A percentile compares a stretch with the other conserved stretches of the same genome.
phyloP scores from a whole-genome alignment of 2,888 invertebrate genomes.

The Diploptera punctata region DNA sequence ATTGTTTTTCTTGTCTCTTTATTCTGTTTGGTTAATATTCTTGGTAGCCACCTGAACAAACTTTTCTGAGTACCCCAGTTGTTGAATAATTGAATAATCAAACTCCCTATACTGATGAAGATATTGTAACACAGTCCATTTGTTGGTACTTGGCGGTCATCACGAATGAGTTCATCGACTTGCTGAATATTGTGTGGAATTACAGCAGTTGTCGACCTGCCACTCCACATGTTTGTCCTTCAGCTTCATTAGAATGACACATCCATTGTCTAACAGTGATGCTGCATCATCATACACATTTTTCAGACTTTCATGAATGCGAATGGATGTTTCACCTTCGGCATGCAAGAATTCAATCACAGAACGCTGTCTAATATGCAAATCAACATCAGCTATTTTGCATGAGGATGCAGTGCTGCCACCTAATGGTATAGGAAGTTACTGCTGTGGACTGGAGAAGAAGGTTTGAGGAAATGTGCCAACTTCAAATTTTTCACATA shows the following conservation, averaged over 20 bases:
- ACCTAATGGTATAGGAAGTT: neutral
- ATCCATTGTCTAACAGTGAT: neutral
- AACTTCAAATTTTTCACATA: neutral
- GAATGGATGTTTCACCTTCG: conserved; percentile 5
- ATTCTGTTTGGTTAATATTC: too few relatives aligned
- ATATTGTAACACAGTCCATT: too few relatives aligned
- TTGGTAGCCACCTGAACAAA: too few relatives aligned
- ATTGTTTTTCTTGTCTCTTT: too few relatives aligned
- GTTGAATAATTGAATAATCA: too few relatives aligned
- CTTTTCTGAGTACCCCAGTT: too few relatives aligned
- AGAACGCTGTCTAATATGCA: neutral
- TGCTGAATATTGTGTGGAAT: neutral
- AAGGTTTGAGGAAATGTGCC: neutral
- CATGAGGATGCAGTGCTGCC: neutral
- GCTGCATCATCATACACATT: neutral
- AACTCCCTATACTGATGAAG: too few relatives aligned
- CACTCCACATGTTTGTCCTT: too few relatives aligned
- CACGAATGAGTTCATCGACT: neutral
- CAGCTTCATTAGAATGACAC: neutral
- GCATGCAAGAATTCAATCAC: neutral
- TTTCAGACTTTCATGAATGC: conserved; percentile 5
- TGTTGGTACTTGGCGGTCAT: neutral
- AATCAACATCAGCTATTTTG: neutral
- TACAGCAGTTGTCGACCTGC: too few relatives aligned
- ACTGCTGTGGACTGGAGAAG: conserved; percentile 2